These are phyloP conservation scores for Philopedon plagiatum DNA, from an alignment of 2,888 invertebrate species.

Conservation along the genomic window DNA sequence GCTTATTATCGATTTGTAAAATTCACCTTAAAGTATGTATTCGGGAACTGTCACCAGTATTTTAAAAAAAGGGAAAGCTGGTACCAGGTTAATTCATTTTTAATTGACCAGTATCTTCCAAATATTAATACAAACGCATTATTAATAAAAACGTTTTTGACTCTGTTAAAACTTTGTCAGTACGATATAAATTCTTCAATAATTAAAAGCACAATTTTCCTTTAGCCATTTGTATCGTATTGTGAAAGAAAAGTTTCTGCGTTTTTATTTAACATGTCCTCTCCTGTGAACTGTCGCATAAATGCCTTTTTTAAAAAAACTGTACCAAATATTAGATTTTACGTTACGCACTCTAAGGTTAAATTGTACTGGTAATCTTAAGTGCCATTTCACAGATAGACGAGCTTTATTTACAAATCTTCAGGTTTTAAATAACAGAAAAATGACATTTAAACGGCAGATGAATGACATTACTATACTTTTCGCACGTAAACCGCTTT, in stretches of 20 bases:
- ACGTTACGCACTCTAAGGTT: slow-evolving; percentile 1
- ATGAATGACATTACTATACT: neutral
- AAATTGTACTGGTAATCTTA: slow-evolving; percentile 32
- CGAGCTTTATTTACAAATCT: slow-evolving; percentile 21
- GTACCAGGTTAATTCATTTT: no score
- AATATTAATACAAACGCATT: no score
- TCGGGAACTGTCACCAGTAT: no score
- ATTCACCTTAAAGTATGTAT: no score
- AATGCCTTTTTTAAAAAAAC: slow-evolving; percentile 35
- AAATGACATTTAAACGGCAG: neutral
- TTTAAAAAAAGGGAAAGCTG: no score
- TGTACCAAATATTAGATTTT: slow-evolving; percentile 36
- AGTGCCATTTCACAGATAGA: slow-evolving; percentile 24
- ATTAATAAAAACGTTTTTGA: neutral
- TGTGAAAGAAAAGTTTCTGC: neutral
- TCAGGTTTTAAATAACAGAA: slow-evolving; percentile 4
- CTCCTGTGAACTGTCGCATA: slow-evolving; percentile 24
- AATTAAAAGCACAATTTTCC: neutral
- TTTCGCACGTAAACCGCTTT: no score
- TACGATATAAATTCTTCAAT: neutral
- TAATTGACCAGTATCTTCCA: no score
- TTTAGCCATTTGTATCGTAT: slow-evolving; percentile 5
- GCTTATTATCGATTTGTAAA: no score
- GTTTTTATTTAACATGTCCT: neutral
- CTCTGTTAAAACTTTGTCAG: neutral